Percentiles rank a stretch among this genome's conserved stretches.
Conservation (phyloP, 2,797 vertebrate species). For the Microctenopoma steveboyesi region DNA sequence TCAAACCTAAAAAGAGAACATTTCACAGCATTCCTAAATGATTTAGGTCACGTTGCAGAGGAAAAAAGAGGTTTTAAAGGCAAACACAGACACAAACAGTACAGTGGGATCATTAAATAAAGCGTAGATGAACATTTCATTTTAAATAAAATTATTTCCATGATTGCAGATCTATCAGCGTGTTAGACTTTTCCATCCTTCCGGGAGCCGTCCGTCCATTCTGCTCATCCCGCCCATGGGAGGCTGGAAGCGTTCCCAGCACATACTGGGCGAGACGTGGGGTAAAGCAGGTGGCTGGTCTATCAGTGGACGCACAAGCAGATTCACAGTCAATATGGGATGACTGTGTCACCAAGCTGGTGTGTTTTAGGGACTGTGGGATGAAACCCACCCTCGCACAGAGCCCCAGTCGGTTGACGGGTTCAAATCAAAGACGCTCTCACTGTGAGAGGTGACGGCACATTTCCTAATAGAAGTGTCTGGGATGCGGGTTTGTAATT, state of each 20-base stretch:
- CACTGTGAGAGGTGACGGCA: not conserved
- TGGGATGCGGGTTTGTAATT: slow-evolving; percentile 25
- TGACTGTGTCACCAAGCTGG: not conserved
- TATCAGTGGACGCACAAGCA: not conserved
- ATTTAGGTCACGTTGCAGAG: not conserved
- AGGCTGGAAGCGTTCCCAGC: slow-evolving; percentile 17
- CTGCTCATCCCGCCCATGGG: slow-evolving; percentile 2
- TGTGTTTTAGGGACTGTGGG: not conserved
- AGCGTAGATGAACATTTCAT: not conserved
- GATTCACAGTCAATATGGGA: not conserved
- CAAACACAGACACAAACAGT: not conserved
- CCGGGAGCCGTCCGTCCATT: not conserved
- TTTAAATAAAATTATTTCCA: not conserved
- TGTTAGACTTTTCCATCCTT: not conserved
- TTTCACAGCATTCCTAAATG: not conserved
- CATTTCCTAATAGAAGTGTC: not conserved
- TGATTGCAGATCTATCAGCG: not conserved
- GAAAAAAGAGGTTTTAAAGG: not conserved
- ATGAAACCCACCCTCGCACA: not conserved
- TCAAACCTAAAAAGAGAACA: not conserved
- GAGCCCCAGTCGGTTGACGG: not conserved
- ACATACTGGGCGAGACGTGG: not conserved
- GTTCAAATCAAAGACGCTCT: not conserved
- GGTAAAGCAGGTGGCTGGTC: slow-evolving; percentile 7
- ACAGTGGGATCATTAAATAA: not conserved